Conservation (phyloP, 1,140 invertebrate species). For the Drosophila chauvacae region DNA sequence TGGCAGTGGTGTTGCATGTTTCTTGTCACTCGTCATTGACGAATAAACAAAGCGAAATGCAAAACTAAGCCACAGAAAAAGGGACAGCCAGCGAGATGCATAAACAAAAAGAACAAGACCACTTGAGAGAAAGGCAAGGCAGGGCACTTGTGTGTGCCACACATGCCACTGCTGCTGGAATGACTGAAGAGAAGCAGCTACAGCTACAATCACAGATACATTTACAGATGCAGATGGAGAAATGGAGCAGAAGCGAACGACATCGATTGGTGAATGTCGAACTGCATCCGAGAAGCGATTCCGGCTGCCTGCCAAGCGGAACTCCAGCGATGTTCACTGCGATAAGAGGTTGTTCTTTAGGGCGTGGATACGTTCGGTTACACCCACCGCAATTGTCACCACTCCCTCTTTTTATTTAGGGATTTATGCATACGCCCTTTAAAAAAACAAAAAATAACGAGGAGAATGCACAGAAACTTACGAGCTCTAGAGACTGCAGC, state of each 20-base stretch:
- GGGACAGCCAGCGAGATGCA: constrained; percentile 72
- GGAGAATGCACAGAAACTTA: constrained; percentile 1
- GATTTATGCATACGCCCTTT: constrained; percentile 46
- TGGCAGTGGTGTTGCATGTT: constrained; percentile 70
- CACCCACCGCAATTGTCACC: constrained; percentile 24
- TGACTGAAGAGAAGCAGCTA: constrained; percentile 28
- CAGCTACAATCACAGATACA: neutral
- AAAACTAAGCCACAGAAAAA: constrained; percentile 48
- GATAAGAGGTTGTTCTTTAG: constrained; percentile 30
- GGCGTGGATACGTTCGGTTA: constrained; percentile 22
- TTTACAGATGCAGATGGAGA: constrained; percentile 28
- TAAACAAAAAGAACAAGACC: constrained; percentile 77
- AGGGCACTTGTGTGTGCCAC: constrained; percentile 41
- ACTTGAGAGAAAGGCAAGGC: constrained; percentile 52
- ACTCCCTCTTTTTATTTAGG: constrained; percentile 15
- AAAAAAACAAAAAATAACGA: constrained; percentile 11
- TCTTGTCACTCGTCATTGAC: constrained; percentile 77
- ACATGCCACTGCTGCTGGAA: constrained; percentile 49
- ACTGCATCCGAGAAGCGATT: constrained; percentile 44
- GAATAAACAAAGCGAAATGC: constrained; percentile 71
- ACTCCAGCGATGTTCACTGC: constrained; percentile 14
- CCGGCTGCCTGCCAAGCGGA: constrained; percentile 44
- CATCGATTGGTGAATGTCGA: constrained; percentile 57
- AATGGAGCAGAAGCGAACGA: constrained; percentile 29
- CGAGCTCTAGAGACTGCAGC: neutral